These are phyloP conservation scores for Sebastes oblongus DNA, from an alignment of 2,797 vertebrate genomes.

Conservation along the genomic window DNA sequence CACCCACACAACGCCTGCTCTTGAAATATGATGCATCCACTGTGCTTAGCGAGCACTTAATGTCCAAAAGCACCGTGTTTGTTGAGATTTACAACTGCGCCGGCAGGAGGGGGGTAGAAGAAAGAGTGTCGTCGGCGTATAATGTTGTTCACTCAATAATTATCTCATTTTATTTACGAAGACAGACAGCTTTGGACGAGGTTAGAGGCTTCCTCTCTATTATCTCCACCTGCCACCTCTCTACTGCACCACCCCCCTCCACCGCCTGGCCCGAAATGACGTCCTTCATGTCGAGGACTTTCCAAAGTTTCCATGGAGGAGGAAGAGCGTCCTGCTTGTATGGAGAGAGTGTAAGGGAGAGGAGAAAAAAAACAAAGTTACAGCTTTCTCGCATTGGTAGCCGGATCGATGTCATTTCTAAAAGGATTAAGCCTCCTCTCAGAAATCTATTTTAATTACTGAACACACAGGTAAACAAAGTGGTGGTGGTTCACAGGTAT, in stretches of 20 bases:
- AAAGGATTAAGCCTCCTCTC: slow-evolving; percentile 72
- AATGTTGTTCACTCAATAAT: slow-evolving; percentile 83
- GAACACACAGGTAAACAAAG: slow-evolving; percentile 80
- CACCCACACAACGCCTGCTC: slow-evolving; percentile 81
- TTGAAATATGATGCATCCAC: slow-evolving; percentile 85
- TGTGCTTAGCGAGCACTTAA: slow-evolving; percentile 83
- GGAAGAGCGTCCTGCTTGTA: slow-evolving; percentile 9
- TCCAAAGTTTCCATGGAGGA: slow-evolving; percentile 64
- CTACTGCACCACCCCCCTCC: not conserved
- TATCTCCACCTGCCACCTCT: slow-evolving; percentile 67
- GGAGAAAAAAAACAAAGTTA: slow-evolving; percentile 28
- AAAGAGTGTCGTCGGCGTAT: slow-evolving; percentile 69
- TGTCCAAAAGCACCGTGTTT: slow-evolving; percentile 81
- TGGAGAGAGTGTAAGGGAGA: slow-evolving; percentile 6
- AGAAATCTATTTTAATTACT: slow-evolving; percentile 83
- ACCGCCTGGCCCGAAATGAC: slow-evolving; percentile 53
- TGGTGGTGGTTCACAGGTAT: slow-evolving; percentile 62
- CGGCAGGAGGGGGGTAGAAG: slow-evolving; percentile 49
- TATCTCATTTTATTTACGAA: slow-evolving; percentile 85
- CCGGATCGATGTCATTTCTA: slow-evolving; percentile 78
- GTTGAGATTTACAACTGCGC: slow-evolving; percentile 81
- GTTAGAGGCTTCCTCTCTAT: slow-evolving; percentile 78
- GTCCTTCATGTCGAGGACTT: slow-evolving; percentile 75
- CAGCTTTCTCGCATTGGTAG: slow-evolving; percentile 41
- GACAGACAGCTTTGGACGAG: slow-evolving; percentile 76